Evolutionary conservation across 2,797 vertebrate genomes (phyloP).

Genomic region (Pachyuromys duprasi): DNA sequence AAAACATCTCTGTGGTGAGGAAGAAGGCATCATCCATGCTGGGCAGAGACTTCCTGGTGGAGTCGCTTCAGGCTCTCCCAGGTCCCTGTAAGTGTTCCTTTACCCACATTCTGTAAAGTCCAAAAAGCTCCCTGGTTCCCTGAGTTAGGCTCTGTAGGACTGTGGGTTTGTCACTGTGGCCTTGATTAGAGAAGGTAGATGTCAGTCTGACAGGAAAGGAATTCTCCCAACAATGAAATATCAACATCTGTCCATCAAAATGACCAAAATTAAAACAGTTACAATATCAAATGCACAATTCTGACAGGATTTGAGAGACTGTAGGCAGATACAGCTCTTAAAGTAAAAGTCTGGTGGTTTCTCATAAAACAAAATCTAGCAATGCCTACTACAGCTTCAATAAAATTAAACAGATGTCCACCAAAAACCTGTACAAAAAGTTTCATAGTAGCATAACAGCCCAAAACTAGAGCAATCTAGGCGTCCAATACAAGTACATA

Average conservation of each 20-base stretch:
- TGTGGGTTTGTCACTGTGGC: not conserved
- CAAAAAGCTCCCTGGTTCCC: not conserved
- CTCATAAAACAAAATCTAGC: slow-evolving; percentile 2
- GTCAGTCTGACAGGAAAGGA: not conserved
- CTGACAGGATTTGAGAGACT: not conserved
- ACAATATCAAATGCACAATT: not conserved
- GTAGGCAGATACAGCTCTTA: not conserved
- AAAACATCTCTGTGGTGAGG: not conserved
- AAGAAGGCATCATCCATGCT: not conserved
- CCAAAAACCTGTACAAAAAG: not conserved
- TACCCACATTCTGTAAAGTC: not conserved
- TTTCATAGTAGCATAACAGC: not conserved
- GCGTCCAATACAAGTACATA: not conserved
- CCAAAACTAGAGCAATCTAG: not conserved
- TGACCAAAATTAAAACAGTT: slow-evolving; percentile 7
- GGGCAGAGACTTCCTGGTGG: not conserved
- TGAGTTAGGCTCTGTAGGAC: not conserved
- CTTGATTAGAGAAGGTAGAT: not conserved
- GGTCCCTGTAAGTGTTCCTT: not conserved
- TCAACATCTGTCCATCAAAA: not conserved
- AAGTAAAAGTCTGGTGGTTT: not conserved
- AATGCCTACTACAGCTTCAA: not conserved
- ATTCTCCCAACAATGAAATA: not conserved
- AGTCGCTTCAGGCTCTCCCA: too few relatives aligned
- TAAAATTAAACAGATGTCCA: slow-evolving; percentile 43